These are phyloP conservation scores for Alloplasta piceator DNA, from an alignment of 2,888 invertebrate species.

Conservation along the genomic window DNA sequence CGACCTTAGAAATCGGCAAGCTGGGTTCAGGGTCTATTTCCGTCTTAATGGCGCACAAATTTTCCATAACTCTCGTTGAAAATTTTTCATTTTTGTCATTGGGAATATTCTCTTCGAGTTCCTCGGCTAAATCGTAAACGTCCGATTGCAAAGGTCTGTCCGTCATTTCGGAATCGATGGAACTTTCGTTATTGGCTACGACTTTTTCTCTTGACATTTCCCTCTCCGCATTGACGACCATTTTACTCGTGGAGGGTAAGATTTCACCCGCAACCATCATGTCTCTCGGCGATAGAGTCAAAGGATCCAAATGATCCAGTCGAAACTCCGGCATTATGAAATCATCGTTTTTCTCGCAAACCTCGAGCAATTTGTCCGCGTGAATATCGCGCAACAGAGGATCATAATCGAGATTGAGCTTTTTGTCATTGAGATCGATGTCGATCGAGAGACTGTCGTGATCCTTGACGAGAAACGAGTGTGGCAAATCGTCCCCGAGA, in stretches of 20 bases:
- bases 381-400: constrained; percentile 75
- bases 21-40: constrained; percentile 68
- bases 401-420: constrained; percentile 76
- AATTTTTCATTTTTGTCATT: no score
- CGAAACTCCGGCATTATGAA: constrained; percentile 78
- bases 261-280: constrained; percentile 79
- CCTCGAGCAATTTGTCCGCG: constrained; percentile 75
- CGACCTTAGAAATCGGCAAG: background rate
- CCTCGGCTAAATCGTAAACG: constrained; percentile 54
- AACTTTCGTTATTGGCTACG: background rate
- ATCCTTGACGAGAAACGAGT: constrained; percentile 76
- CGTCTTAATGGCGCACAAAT: constrained; percentile 41
- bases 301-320: constrained; percentile 77
- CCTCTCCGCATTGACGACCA: constrained; percentile 17
- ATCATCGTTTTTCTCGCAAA: constrained; percentile 76
- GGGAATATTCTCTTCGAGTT: constrained; percentile 6
- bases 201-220: constrained; percentile 30
- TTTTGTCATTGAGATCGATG: constrained; percentile 76
- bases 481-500: constrained; percentile 75
- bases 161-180: constrained; percentile 30
- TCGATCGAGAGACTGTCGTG: constrained; percentile 75
- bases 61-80: no score
- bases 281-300: constrained; percentile 75
- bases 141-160: constrained; percentile 60
- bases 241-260: constrained; percentile 73